Evolutionary conservation across 2,797 vertebrate genomes (phyloP), one percentile per base, ranked within the genome.

Genomic region (Gallinago solitaria): DNA sequence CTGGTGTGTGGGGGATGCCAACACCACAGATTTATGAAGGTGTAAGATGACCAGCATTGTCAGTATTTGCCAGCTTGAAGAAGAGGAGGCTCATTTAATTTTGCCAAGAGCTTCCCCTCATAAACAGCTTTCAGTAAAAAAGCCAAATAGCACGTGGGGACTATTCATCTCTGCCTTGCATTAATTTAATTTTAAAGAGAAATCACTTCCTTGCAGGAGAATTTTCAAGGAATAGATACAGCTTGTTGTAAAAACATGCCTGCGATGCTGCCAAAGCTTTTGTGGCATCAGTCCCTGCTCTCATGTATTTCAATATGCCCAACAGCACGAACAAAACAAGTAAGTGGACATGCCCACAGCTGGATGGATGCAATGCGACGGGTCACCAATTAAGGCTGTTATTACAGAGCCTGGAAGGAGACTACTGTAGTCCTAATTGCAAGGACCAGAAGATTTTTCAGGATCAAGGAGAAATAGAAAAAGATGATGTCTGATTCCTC

Each of bases 181-280:
- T 93, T 87, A 76, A 96, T 94, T 85, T 96, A 85, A 91, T 95
- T 96, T 96, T 95, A 77, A 81, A 94, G 77, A 73, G 92, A 94
- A 96, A 86, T 69, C 75, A 54, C 48, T 83, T 96, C 65, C 48
- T 85, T 65, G 86, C 27, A 95, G 74, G 77, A 93, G 91, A 71
- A 77, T 83, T 93, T 96, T 93, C 70, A 81, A 92, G 67, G 68
- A 93, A 83, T 43, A 95, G 82, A 85, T 61, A 51, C 17, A 78
- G 84, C 33, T 43, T 74, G 68, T 70, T 89, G 69, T 87, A 75
- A 87, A 88, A 94, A 87, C 69, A 86, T 4, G 56, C 79, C 71
- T 77, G 60, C 0, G 4, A 76, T 37, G 70, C 63, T 76, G 83
- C 86, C 80, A 81, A 82, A 74, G 75, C 77, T 84, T 89, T 90